A percentile compares a stretch with the other conserved stretches of the same genome.
Evolutionary conservation across 2,797 vertebrate species (phyloP).

Genomic region (Rhinophrynus dorsalis): DNA sequence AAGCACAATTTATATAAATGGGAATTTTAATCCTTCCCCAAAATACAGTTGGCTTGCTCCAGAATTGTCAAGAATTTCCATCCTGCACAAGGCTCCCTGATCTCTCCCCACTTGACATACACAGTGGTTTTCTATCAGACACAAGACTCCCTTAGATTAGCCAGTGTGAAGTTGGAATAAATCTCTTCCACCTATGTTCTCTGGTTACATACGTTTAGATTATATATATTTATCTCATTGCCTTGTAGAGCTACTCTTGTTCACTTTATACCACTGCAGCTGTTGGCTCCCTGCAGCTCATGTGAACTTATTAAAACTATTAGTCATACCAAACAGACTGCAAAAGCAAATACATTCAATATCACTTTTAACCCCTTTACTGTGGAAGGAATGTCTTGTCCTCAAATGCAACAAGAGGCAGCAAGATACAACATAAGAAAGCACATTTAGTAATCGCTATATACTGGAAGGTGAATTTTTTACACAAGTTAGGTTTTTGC

Average conservation of each 20-base stretch:
- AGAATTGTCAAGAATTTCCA: too few relatives aligned
- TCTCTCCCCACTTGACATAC: background rate
- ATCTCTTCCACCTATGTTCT: slow-evolving; percentile 23
- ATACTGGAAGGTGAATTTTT: too few relatives aligned
- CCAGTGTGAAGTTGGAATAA: slow-evolving; percentile 2
- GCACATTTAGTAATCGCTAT: too few relatives aligned
- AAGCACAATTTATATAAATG: too few relatives aligned
- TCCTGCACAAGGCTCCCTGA: too few relatives aligned
- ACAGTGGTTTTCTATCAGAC: slow-evolving; percentile 12
- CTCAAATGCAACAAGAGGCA: too few relatives aligned
- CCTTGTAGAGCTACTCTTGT: background rate
- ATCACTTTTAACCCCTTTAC: slow-evolving; percentile 3
- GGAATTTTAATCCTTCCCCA: too few relatives aligned
- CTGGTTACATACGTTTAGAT: slow-evolving; percentile 23
- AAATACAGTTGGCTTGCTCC: too few relatives aligned
- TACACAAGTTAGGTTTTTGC: too few relatives aligned
- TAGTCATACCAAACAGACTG: background rate
- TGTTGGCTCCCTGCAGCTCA: slow-evolving; percentile 16
- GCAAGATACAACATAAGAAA: background rate
- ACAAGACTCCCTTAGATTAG: slow-evolving; percentile 15
- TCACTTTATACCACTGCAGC: slow-evolving; percentile 31
- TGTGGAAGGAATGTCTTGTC: too few relatives aligned
- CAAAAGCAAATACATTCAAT: slow-evolving; percentile 21
- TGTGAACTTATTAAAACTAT: slow-evolving; percentile 12
- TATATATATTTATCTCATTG: background rate